phyloP scores from a whole-genome alignment of 64 coral and sea anemone species.

The Porites australiensis region DNA sequence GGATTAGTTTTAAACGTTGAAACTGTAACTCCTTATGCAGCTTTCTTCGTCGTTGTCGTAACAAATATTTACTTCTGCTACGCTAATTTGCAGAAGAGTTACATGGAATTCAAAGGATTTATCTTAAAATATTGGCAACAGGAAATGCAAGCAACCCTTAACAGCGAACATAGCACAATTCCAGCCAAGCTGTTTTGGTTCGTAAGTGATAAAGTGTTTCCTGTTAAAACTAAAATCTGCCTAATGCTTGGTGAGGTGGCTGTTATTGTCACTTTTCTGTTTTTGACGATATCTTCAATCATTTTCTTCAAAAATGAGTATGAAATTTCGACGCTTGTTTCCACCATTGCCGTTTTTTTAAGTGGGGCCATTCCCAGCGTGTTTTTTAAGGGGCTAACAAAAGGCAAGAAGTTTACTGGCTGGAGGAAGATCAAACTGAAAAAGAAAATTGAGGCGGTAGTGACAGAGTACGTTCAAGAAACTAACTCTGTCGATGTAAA shows the following conservation, averaged over 20 bases:
- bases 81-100: not conserved
- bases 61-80: too few species aligned
- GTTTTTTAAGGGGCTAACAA: not conserved
- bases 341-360: not conserved
- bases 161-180: not conserved
- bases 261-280: not conserved
- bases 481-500: not conserved
- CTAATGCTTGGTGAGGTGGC: not conserved
- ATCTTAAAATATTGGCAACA: not conserved
- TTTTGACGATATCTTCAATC: conserved; percentile 6
- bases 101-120: not conserved
- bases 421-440: not conserved
- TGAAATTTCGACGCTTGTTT: not conserved
- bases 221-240: not conserved
- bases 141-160: not conserved
- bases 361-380: not conserved
- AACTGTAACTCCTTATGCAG: not conserved
- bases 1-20: not conserved
- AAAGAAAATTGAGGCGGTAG: not conserved
- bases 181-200: conserved; percentile 1
- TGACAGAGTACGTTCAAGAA: not conserved
- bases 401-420: not conserved
- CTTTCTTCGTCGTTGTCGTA: too few species aligned
- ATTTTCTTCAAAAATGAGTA: not conserved
- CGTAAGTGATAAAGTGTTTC: not conserved